Percentiles rank a stretch among this genome's conserved stretches.
Conservation (phyloP, 2,888 invertebrate genomes). For the Cephus pygmeus region DNA sequence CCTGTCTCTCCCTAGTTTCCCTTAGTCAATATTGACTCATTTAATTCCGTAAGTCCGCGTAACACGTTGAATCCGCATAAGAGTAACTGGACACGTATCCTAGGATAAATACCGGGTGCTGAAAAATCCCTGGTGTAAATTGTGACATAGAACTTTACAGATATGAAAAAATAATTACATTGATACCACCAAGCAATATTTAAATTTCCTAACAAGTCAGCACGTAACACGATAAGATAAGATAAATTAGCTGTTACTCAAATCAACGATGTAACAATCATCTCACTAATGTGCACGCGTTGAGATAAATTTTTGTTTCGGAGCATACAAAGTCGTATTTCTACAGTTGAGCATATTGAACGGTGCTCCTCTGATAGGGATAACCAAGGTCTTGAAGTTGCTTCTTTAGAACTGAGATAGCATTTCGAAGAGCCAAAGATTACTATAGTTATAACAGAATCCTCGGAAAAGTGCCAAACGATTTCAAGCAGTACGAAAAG, state of each 20-base stretch:
- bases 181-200: background rate
- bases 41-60: background rate
- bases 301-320: too few species aligned
- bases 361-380: background rate
- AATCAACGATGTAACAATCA: background rate
- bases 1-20: background rate
- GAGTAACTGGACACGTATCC: background rate
- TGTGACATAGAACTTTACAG: background rate
- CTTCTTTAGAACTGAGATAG: background rate
- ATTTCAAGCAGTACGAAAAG: background rate
- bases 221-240: background rate
- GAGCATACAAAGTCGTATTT: background rate
- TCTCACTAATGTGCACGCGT: background rate
- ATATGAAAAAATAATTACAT: background rate
- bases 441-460: background rate
- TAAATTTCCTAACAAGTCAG: background rate
- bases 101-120: background rate
- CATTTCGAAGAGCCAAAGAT: background rate
- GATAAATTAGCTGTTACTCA: background rate
- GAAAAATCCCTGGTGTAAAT: background rate
- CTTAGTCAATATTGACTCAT: background rate
- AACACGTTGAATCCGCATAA: background rate
- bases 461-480: constrained; percentile 1
- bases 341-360: background rate
- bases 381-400: background rate